Percentiles rank a stretch among this genome's conserved stretches.
Conservation (phyloP, 2,113 vertebrate genomes). For the Monopterus albus region DNA sequence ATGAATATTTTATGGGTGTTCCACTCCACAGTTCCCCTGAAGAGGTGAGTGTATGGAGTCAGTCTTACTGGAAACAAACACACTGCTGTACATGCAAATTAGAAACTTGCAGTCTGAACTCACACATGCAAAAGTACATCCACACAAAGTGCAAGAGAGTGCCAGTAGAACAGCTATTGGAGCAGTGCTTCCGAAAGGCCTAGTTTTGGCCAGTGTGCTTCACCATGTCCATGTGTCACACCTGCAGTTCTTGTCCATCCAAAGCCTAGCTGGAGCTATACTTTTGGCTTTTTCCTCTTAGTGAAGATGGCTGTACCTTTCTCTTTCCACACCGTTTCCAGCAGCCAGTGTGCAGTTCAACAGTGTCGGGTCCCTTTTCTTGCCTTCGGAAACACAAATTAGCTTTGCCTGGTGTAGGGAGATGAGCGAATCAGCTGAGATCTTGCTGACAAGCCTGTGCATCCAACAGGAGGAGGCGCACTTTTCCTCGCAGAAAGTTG, state of each 20-base stretch:
- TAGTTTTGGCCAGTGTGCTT: conserved; percentile 59
- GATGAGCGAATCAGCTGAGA: conserved; percentile 73
- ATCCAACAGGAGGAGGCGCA: conserved; percentile 73
- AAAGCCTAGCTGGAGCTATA: conserved; percentile 43
- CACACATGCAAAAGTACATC: conserved; percentile 45
- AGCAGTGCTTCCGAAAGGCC: conserved; percentile 60
- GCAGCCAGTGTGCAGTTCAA: conserved; percentile 51
- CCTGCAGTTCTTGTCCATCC: conserved; percentile 56
- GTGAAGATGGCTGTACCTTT: conserved; percentile 22
- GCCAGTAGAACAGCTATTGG: conserved; percentile 64
- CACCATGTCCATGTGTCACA: conserved; percentile 40
- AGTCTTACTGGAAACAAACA: conserved; percentile 38
- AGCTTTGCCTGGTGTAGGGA: conserved; percentile 32
- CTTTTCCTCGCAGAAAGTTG: conserved; percentile 85
- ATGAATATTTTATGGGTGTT: conserved; percentile 48
- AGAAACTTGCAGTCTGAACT: conserved; percentile 20
- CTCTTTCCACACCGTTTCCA: conserved; percentile 42
- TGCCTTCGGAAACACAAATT: conserved; percentile 58
- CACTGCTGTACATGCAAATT: conserved; percentile 23
- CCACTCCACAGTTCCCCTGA: conserved; percentile 26
- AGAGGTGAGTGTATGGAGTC: conserved; percentile 24
- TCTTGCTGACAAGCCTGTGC: conserved; percentile 79
- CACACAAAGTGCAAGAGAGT: conserved; percentile 77
- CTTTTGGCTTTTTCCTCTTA: conserved; percentile 20
- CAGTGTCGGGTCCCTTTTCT: conserved; percentile 58